Conservation (phyloP, 2,113 vertebrate species). For the Phainopepla nitens region DNA sequence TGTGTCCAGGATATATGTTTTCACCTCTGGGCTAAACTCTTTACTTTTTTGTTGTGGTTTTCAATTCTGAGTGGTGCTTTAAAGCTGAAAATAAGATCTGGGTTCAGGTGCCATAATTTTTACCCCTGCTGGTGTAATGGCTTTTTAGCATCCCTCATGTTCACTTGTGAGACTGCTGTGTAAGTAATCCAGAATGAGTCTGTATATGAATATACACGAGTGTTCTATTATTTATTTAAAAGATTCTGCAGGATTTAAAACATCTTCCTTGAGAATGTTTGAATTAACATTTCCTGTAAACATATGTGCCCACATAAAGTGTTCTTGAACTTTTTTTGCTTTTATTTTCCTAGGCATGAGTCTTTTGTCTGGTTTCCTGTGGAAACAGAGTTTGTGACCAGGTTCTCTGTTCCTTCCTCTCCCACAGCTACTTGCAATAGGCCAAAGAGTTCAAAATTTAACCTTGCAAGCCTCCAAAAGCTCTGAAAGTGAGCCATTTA, state of each 20-base stretch:
- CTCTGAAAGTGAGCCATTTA: background rate
- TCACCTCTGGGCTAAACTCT: background rate
- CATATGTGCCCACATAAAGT: background rate
- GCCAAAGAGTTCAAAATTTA: background rate
- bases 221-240: background rate
- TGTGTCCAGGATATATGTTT: background rate
- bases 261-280: background rate
- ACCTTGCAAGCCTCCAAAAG: background rate
- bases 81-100: background rate
- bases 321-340: background rate
- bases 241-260: background rate
- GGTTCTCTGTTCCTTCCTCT: slow-evolving; percentile 20
- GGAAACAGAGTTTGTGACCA: background rate
- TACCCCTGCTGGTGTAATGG: background rate
- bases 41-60: background rate
- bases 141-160: background rate
- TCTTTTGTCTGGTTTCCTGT: slow-evolving; percentile 3
- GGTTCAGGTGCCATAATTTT: background rate
- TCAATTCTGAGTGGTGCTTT: background rate
- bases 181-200: background rate
- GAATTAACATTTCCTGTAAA: background rate
- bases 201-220: background rate
- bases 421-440: background rate
- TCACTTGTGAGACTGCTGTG: background rate
- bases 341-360: background rate